Evolutionary conservation across 2,797 vertebrate genomes (phyloP), one percentile per base, ranked within the genome.

Genomic region (Danio tinwini): DNA sequence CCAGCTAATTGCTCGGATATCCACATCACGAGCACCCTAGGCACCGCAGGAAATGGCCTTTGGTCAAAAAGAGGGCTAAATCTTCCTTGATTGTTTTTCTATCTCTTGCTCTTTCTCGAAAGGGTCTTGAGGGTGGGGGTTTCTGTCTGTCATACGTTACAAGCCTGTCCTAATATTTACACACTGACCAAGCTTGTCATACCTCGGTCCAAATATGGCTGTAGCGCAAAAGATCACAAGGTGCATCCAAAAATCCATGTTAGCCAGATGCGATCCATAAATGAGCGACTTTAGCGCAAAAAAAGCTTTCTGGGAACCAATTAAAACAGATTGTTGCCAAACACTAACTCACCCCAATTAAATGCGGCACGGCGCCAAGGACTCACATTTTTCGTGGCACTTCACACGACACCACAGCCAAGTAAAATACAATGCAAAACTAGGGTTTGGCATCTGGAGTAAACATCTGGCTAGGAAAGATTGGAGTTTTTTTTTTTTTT

Each of bases 161-260:
- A 80, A 42, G 37, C 56, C 55, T 81, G 74, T 92, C 87, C 67
- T 88, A 90, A 90, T 91, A 90, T 92, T 92, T 92, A 91, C 63
- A 7, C 79, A 76, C 21, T 49, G 44, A 6, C 62, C 80, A 62
- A 39, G 19, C 67, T 55, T 85, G 85, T 89, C 84, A 87, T 89
- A 90, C 87, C 86, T 87, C 81, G 72, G 44, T 21, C 88, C 91
- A 90, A 90, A 92, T 90, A 91, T 83, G 88, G 79, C 72, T 9
- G n/a, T 45, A 17, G 16, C 14, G 40, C 44, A 58, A 29, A 37
- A 83, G 49, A 56, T 74, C 74, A 72, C 61, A 6, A 52, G 4
- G 67, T 62, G 53, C 40, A 4, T 86, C 81, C 83, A 85, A 81
- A 29, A 65, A 1, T 2, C 55, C 0, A 42, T 47, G 50, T n/a